Evolutionary conservation across 2,888 invertebrate species (phyloP), one percentile per base, ranked within the genome.

Genomic region (Merodon equestris): DNA sequence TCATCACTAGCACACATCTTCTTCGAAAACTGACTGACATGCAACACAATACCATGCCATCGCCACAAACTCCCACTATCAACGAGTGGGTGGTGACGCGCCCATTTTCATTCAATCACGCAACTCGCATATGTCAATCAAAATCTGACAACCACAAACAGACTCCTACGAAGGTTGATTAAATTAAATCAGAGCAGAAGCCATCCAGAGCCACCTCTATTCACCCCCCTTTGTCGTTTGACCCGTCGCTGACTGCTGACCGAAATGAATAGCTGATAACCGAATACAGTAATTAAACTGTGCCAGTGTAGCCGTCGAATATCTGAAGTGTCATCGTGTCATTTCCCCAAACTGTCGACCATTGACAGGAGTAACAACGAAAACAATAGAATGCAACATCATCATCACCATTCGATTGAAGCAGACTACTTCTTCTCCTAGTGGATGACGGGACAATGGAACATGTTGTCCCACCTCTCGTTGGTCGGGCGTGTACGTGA

Each of bases 281-380:
- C 50, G 56, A 71, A 63, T 56, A 63, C 54, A 36, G 71, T 61
- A 68, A 74, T 74, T 63, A 63, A 51, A 70, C 38, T n/a, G 12
- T 15, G 45, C 36, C 38, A 4, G 27, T 34, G 34, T 51, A 45
- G 17, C 34, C 36, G 17, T 18, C 45, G 27, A 36, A 27, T 38
- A 38, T 17, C 13, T 9, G n/a, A 50, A 42, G 56, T 15, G 67
- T 60, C 53, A 60, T 61, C 42, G 36, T 48, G 48, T 38, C 48
- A 53, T 15, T 15, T 14, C 34, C 17, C 14, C 48, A 14, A 19
- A 40, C 34, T 42, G 36, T 40, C 15, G 27, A 9, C 17, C 48
- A 9, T 7, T 14, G 27, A 42, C 27, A 47, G 2, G 27, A 54
- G 51, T 38, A 64, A 48, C 47, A 19, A 14, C 1, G 42, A 40